These are phyloP conservation scores for Deladenus siricidicola DNA, from an alignment of 2,888 invertebrate species.

Conservation along the genomic window DNA sequence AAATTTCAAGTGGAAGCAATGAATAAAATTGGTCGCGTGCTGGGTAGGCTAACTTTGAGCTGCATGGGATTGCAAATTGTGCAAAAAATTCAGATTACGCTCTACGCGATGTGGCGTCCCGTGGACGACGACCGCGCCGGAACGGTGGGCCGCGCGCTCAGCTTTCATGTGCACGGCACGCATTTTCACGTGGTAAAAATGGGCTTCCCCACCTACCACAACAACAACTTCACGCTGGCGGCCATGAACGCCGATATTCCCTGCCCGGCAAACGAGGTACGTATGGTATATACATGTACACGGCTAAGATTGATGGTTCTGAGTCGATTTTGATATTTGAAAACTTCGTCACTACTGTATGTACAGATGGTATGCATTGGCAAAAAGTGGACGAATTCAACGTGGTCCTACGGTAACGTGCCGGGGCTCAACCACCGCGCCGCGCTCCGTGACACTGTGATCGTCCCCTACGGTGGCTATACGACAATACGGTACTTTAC, in stretches of 20 bases:
- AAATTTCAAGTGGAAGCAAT: too few species aligned
- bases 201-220: conserved; percentile 35
- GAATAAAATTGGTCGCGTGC: too few species aligned
- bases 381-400: conserved; percentile 9
- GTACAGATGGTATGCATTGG: conserved; percentile 13
- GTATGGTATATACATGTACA: too few species aligned
- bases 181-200: conserved; percentile 43
- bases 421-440: conserved; percentile 30
- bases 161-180: conserved; percentile 39
- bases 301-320: too few species aligned
- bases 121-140: conserved; percentile 9
- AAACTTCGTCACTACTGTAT: too few species aligned
- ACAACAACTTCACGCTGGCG: conserved; percentile 27
- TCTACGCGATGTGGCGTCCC: conserved; percentile 37
- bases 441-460: conserved; percentile 46
- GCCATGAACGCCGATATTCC: conserved; percentile 31
- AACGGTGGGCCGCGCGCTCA: conserved; percentile 32
- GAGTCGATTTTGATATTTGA: too few species aligned
- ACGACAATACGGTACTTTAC: conserved; percentile 36
- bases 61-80: too few species aligned
- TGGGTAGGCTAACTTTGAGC: too few species aligned
- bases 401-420: conserved; percentile 31
- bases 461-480: conserved; percentile 52
- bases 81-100: conserved; percentile 25
- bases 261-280: conserved; percentile 12